phyloP scores from a whole-genome alignment of 2,113 vertebrate genomes.

The Centropristis striata region DNA sequence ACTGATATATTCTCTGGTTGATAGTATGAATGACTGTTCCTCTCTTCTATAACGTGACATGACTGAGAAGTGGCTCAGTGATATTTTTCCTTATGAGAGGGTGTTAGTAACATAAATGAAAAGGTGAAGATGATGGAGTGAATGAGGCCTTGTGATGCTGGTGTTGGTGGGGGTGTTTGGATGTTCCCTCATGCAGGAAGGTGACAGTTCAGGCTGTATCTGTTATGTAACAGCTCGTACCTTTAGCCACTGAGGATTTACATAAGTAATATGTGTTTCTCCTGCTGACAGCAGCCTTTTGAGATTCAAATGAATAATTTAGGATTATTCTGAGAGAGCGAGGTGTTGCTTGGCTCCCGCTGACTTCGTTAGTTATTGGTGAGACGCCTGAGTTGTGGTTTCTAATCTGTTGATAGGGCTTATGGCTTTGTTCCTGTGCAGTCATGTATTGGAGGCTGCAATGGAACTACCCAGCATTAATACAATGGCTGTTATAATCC shows the following conservation, averaged over 20 bases:
- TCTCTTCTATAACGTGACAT: neutral
- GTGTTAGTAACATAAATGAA: conserved; percentile 4
- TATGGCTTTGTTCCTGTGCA: conserved; percentile 39
- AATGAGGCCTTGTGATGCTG: conserved; percentile 52
- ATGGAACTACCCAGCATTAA: neutral
- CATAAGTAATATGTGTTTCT: conserved; percentile 60
- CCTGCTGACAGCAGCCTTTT: conserved; percentile 42
- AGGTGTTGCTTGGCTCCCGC: conserved; percentile 41
- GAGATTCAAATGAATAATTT: conserved; percentile 59
- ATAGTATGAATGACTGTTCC: neutral
- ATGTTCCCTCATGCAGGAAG: conserved; percentile 27
- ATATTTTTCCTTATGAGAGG: neutral
- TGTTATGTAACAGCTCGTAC: conserved; percentile 55
- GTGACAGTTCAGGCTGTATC: conserved; percentile 46
- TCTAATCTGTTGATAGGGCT: conserved; percentile 31
- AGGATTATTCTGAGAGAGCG: conserved; percentile 51
- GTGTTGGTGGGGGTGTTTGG: conserved; percentile 20
- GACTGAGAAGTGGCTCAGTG: neutral
- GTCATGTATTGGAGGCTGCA: conserved; percentile 1
- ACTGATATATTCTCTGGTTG: too few relatives aligned
- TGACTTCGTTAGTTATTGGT: conserved; percentile 46
- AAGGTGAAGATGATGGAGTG: conserved; percentile 49
- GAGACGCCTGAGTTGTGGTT: conserved; percentile 13
- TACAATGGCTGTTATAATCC: neutral
- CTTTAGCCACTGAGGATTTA: conserved; percentile 61